Percentiles rank a stretch among this genome's conserved stretches.
phyloP scores from a whole-genome alignment of 2,888 invertebrate genomes.

The Colostygia pectinataria region DNA sequence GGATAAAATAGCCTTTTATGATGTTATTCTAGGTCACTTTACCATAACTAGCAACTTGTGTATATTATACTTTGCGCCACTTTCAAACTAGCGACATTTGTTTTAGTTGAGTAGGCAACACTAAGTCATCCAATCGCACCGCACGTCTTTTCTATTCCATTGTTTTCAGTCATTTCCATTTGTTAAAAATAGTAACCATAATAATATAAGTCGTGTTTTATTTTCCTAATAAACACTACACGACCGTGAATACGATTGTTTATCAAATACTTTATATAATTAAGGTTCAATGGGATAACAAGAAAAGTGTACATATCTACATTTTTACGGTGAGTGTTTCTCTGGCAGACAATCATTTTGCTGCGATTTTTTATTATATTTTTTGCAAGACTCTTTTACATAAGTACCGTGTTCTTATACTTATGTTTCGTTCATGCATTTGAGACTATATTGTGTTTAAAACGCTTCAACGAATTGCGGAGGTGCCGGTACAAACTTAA shows the following conservation, averaged over 20 bases:
- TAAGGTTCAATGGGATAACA: conserved; percentile 21
- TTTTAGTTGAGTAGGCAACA: no score
- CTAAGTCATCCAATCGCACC: conserved; percentile 48
- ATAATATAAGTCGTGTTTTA: conserved; percentile 51
- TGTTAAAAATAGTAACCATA: conserved; percentile 56
- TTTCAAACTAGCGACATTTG: no score
- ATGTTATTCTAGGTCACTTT: no score
- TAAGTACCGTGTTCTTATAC: no score
- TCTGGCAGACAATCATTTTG: conserved; percentile 43
- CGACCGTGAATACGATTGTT: conserved; percentile 54
- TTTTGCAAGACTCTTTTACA: conserved; percentile 25
- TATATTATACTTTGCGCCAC: no score
- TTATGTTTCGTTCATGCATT: no score
- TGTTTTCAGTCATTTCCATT: conserved; percentile 69
- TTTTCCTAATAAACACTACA: conserved; percentile 46
- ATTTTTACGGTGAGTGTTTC: conserved; percentile 37
- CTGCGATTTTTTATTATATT: conserved; percentile 58
- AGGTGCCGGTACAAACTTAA: not conserved
- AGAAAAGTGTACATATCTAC: conserved; percentile 4
- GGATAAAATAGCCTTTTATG: no score
- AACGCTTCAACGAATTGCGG: no score
- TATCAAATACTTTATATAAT: conserved; percentile 46
- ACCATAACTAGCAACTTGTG: no score
- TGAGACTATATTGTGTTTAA: no score
- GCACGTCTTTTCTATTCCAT: conserved; percentile 73